Base-by-base conservation (phyloP, 2,797 vertebrate genomes). In the Rhynchonycteris naso region DNA sequence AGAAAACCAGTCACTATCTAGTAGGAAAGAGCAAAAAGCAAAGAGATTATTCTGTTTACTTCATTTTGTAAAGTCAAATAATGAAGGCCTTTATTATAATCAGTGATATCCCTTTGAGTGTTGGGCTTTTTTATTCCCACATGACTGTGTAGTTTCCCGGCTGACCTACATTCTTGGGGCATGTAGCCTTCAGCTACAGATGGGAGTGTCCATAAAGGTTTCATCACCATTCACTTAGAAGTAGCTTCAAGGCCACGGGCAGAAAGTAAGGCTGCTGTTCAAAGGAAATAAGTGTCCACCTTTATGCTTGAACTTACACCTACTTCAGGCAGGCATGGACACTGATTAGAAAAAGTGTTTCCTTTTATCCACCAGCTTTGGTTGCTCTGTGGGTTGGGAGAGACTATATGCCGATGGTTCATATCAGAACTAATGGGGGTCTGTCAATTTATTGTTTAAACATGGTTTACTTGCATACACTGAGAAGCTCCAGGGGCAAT, bases 11-110 rank as follows among this genome's bases (percentile, higher is more conserved):
- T 66, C 82, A 12, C 18, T n/a, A 61, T 43, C 18, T 59, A 72
- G 10, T 30, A 80, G 66, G 43, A 87, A 92, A 79, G 7, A 90
- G 30, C 79, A 89, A 35, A 86, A 88, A 93, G 66, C 71, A 75
- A 72, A 88, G 24, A 54, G 56, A 65, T 81, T 35, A 13, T 92
- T 68, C 19, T 43, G 38, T 52, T 76, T 11, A 56, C 33, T 88
- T 59, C 76, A 72, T 88, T 87, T 81, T 74, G 88, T 68, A 72
- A 59, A 12, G 28, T 26, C 24, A 43, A 65, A 74, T 79, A 15
- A 68, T 74, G 66, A 9, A 50, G 5, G 24, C 19, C 21, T 90
- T 93, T 5, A 21, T n/a, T 84, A 18, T 38, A 28, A 30, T 80
- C 58, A 79, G 24, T 88, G 35, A 4, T 50, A 38, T 38, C 21